Percentiles rank a stretch among this genome's conserved stretches.
These are phyloP conservation scores for Andrena minutula DNA, from an alignment of 2,888 invertebrate genomes.

Conservation along the genomic window DNA sequence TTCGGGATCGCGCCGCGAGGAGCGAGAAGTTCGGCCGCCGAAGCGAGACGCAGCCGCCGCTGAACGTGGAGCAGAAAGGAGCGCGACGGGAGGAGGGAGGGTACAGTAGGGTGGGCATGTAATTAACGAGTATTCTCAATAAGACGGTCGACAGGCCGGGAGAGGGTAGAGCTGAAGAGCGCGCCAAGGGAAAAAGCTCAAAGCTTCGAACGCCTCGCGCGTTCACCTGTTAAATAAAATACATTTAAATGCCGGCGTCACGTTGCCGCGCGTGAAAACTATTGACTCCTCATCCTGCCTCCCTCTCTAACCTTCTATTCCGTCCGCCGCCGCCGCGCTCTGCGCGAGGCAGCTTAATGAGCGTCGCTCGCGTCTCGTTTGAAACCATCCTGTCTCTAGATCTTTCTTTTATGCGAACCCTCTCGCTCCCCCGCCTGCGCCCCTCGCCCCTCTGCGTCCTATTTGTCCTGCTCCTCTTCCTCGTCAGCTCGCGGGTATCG, in stretches of 20 bases:
- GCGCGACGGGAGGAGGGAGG: not conserved
- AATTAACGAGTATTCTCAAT: conserved; percentile 81
- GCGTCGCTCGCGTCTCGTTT: conserved; percentile 65
- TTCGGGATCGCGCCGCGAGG: conserved; percentile 59
- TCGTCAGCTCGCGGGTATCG: not conserved
- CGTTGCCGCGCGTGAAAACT: conserved; percentile 68
- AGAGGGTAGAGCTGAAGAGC: conserved; percentile 52
- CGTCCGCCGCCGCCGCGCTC: conserved; percentile 27
- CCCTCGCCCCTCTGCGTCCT: not conserved
- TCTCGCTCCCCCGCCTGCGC: not conserved
- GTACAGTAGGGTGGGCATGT: conserved; percentile 66
- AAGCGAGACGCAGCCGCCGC: conserved; percentile 40
- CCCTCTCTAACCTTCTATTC: conserved; percentile 29
- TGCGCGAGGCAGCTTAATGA: conserved; percentile 67
- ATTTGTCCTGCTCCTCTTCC: conserved; percentile 12
- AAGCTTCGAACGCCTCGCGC: conserved; percentile 66
- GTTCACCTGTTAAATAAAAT: conserved; percentile 76
- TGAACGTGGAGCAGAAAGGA: not conserved
- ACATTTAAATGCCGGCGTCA: conserved; percentile 72
- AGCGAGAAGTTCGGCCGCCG: conserved; percentile 43
- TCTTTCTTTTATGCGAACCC: conserved; percentile 64
- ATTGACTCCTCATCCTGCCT: conserved; percentile 64
- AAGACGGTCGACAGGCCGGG: conserved; percentile 67
- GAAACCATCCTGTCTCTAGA: conserved; percentile 54
- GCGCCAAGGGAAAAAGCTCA: conserved; percentile 63